phyloP scores from a whole-genome alignment of 2,113 vertebrate species.

The Xerus inauris region DNA sequence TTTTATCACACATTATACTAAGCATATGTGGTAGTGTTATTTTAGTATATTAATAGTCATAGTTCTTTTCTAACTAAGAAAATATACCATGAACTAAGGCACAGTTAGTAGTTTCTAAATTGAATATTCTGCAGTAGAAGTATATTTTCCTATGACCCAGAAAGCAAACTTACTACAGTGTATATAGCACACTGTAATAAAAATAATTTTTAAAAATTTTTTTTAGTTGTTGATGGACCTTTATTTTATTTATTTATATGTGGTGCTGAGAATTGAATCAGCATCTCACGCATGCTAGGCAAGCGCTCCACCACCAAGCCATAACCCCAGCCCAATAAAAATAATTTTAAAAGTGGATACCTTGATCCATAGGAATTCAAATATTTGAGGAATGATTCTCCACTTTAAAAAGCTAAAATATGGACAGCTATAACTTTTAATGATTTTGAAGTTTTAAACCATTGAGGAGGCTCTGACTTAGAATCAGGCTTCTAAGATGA shows the following conservation, averaged over 20 bases:
- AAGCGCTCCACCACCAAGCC: no score
- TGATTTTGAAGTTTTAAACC: constrained; percentile 29
- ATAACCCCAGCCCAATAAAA: no score
- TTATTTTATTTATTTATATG: no score
- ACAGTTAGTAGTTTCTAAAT: background rate
- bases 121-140: background rate
- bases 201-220: background rate
- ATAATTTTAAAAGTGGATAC: background rate
- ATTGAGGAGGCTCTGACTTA: background rate
- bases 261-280: no score
- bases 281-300: no score
- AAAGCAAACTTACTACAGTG: background rate
- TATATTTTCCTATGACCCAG: background rate
- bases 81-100: background rate
- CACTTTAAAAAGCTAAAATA: constrained; percentile 7
- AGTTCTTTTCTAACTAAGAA: constrained; percentile 22
- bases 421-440: background rate
- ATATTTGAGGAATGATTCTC: background rate
- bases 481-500: background rate
- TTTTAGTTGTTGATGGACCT: no score
- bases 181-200: background rate
- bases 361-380: background rate
- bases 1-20: constrained; percentile 5
- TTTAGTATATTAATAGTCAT: constrained; percentile 7
- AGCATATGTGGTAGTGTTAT: background rate